Base-by-base conservation (phyloP, 1,140 invertebrate species). In the Drosophila pectinifera region DNA sequence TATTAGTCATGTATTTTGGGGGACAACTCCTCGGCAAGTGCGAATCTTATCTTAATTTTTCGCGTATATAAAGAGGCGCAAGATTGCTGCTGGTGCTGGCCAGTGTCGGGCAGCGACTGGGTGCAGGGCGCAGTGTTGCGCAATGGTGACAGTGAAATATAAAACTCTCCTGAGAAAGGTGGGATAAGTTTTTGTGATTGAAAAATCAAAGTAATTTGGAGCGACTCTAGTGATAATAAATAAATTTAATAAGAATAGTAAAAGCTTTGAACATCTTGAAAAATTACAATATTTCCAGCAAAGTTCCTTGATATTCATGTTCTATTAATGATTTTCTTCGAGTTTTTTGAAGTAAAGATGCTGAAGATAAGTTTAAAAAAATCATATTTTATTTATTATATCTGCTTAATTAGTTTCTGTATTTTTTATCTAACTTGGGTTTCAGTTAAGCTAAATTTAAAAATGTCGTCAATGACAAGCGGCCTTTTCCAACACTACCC, bases 11-110 rank as follows among this genome's bases (percentile, higher is more conserved):
- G 20, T 39, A 55, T 38, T 31, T 53, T 22, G 31, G 48, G 26
- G 31, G 16, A 42, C 59, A 38, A 39, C 26, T 39, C 43, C 43
- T 24, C 20, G 4, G 43, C 43, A 36, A 65, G 49, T 49, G 36
- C 22, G 45, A 63, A 63, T 63, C 36, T 63, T 63, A 63, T 63
- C 59, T 63, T 13, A 57, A 59, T 59, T 63, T 53, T 63, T 63
- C 18, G 58, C 58, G 24, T 16, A 62, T 53, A 53, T 53, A 58
- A 53, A 59, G 53, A 56, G 4, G 22, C 38, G 54, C 48, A 61
- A 38, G 54, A 24, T n/a, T 56, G 16, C 18, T 62, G 34, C 58
- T 59, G 59, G 16, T 62, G 59, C 53, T 16, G 55, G 11, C 26
- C 20, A 43, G 55, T 59, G 61, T 42, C 61, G 20, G 7, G n/a